phyloP scores from a whole-genome alignment of 2,797 vertebrate genomes.

The Thalassophryne amazonica region DNA sequence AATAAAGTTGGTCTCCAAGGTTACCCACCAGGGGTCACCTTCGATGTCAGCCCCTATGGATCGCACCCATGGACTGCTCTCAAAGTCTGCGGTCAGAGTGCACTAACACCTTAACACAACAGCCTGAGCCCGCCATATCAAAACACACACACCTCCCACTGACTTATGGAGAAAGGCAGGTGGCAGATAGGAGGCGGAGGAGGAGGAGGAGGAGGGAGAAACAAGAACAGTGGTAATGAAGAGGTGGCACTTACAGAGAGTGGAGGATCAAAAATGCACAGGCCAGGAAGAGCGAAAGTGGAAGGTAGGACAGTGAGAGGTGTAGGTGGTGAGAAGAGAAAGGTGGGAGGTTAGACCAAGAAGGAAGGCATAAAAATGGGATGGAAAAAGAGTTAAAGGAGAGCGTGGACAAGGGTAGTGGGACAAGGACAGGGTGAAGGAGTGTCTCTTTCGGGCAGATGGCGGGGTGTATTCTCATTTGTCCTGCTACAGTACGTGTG shows the following conservation, averaged over 20 bases:
- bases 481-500: conserved; percentile 70
- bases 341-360: conserved; percentile 3
- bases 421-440: conserved; percentile 66
- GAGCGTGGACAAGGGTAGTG: conserved; percentile 39
- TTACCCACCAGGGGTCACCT: conserved; percentile 97
- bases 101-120: conserved; percentile 71
- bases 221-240: conserved; percentile 1
- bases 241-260: background rate
- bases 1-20: conserved; percentile 99
- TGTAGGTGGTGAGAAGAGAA: background rate
- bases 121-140: conserved; percentile 12
- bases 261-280: conserved; percentile 10
- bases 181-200: conserved; percentile 15
- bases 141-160: conserved; percentile 28
- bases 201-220: background rate
- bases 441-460: conserved; percentile 74
- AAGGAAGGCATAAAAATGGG: conserved; percentile 40
- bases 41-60: conserved; percentile 92
- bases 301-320: background rate
- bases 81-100: conserved; percentile 48
- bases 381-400: conserved; percentile 32
- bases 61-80: conserved; percentile 77
- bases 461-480: conserved; percentile 76
- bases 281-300: background rate
- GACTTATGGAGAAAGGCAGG: conserved; percentile 12